phyloP scores from a whole-genome alignment of 2,113 vertebrate genomes.

The Gracilinanus agilis region DNA sequence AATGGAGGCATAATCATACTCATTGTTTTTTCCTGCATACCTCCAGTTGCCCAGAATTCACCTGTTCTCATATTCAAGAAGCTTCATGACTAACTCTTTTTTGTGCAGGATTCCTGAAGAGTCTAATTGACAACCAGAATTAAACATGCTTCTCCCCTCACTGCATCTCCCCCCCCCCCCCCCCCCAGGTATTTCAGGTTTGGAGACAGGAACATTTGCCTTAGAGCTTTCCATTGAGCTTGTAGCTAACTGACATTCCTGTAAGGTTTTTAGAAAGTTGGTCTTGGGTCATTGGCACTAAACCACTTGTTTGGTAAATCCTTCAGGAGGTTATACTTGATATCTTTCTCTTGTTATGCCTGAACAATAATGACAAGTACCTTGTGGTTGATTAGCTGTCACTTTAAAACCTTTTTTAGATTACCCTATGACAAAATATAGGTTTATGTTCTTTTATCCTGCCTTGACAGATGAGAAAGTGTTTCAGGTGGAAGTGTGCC shows the following conservation, averaged over 20 bases:
- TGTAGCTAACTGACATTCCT: constrained; percentile 71
- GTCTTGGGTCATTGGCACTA: constrained; percentile 70
- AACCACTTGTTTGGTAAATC: constrained; percentile 68
- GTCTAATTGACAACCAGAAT: neutral
- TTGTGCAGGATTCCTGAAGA: constrained; percentile 20
- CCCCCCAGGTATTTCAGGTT: neutral
- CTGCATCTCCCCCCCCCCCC: too few species aligned
- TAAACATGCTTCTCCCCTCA: neutral
- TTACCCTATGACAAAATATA: constrained; percentile 63
- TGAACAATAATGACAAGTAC: constrained; percentile 62
- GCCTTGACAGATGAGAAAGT: constrained; percentile 40
- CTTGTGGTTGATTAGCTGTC: constrained; percentile 70
- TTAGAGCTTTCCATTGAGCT: constrained; percentile 57
- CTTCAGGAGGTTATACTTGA: constrained; percentile 73
- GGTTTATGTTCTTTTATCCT: constrained; percentile 53
- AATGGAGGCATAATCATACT: rapidly evolving
- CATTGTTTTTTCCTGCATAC: neutral
- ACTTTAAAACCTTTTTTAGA: constrained; percentile 66
- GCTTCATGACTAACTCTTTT: constrained; percentile 12
- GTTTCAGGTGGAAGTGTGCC: neutral
- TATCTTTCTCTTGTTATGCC: constrained; percentile 70
- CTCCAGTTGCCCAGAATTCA: neutral
- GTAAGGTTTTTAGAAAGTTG: constrained; percentile 68
- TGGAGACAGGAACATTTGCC: constrained; percentile 42
- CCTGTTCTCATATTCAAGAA: neutral